Evolutionary conservation across 2,888 invertebrate genomes (phyloP).

Genomic region (Dolichomitus sp.): DNA sequence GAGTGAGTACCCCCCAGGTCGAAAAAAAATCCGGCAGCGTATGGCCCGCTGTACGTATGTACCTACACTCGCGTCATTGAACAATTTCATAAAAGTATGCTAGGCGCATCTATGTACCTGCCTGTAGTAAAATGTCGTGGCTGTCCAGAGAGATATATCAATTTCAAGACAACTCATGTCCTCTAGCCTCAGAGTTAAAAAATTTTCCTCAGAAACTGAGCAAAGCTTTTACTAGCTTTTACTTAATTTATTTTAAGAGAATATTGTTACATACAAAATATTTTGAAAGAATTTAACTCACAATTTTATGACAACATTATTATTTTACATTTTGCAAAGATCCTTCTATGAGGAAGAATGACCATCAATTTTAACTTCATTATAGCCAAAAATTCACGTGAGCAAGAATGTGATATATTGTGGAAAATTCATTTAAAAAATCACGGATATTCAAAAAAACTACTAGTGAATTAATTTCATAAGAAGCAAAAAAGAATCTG

Average conservation of each 20-base stretch:
- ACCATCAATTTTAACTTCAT: too few species aligned
- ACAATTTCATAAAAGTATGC: slow-evolving; percentile 20
- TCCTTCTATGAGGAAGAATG: too few species aligned
- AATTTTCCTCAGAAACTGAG: background rate
- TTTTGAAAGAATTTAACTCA: too few species aligned
- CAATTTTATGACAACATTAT: too few species aligned
- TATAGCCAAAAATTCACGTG: too few species aligned
- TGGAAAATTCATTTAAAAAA: too few species aligned
- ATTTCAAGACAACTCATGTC: background rate
- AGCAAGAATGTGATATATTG: too few species aligned
- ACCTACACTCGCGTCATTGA: background rate
- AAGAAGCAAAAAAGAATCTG: too few species aligned
- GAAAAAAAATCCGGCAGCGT: slow-evolving; percentile 20
- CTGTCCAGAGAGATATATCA: slow-evolving; percentile 1
- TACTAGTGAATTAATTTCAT: too few species aligned
- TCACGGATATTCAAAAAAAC: too few species aligned
- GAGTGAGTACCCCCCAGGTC: slow-evolving; percentile 42
- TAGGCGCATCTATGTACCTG: background rate
- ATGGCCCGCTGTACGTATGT: background rate
- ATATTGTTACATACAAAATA: background rate
- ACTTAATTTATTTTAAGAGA: background rate
- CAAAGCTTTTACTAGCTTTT: background rate
- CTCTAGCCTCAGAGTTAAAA: background rate
- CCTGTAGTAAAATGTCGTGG: background rate
- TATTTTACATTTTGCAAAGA: too few species aligned